Conservation (phyloP, 1,140 invertebrate species). For the Pseudomyrmex cubaensis region DNA sequence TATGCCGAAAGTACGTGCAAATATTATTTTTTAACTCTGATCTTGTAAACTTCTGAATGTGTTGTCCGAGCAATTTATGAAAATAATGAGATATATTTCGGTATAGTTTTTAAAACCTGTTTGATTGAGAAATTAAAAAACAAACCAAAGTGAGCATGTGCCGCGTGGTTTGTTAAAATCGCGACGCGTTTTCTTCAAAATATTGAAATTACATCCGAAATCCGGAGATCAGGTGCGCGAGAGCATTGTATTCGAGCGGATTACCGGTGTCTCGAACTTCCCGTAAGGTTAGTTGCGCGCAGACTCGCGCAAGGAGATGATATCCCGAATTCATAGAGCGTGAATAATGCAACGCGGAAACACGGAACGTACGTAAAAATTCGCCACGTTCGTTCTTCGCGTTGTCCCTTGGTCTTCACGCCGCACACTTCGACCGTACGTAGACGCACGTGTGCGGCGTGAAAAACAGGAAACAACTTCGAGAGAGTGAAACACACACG, state of each 20-base stretch:
- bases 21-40: too few species aligned
- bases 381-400: conserved; percentile 6
- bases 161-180: background rate
- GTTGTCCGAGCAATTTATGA: too few species aligned
- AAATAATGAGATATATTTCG: too few species aligned
- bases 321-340: conserved; percentile 66
- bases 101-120: too few species aligned
- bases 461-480: background rate
- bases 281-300: conserved; percentile 51
- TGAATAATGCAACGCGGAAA: conserved; percentile 69
- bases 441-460: background rate
- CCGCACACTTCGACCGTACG: background rate
- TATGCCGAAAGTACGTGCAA: too few species aligned
- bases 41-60: too few species aligned
- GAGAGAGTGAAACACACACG: conserved; percentile 6
- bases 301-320: conserved; percentile 16
- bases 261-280: conserved; percentile 47
- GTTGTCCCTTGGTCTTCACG: too few species aligned
- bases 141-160: too few species aligned
- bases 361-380: conserved; percentile 19
- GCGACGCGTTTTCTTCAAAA: background rate
- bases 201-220: conserved; percentile 43
- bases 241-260: conserved; percentile 22
- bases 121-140: too few species aligned
- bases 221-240: conserved; percentile 52